phyloP scores from a whole-genome alignment of 2,797 vertebrate species.

The Periparus ater region DNA sequence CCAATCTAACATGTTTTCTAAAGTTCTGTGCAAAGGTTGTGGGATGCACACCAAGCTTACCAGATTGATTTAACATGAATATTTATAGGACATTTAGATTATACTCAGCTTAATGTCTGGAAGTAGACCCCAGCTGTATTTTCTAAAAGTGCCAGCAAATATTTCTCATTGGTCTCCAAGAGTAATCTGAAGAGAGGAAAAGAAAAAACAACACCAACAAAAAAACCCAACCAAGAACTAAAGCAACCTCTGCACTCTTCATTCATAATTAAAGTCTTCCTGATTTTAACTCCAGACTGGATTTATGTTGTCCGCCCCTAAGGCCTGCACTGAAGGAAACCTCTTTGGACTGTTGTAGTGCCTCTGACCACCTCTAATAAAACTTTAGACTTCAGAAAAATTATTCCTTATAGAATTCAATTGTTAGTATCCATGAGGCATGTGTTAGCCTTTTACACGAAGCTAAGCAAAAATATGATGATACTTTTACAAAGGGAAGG shows the following conservation, averaged over 20 bases:
- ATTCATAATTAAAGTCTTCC: not conserved
- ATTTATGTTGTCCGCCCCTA: not conserved
- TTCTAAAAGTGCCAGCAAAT: not conserved
- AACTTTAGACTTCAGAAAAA: not conserved
- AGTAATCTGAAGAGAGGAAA: not conserved
- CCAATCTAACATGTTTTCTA: not conserved
- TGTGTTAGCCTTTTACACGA: not conserved
- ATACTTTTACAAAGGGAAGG: not conserved
- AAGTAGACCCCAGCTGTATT: not conserved
- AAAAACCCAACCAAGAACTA: not conserved
- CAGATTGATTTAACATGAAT: conserved; percentile 22
- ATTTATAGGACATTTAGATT: conserved; percentile 37
- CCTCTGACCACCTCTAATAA: not conserved
- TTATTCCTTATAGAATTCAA: not conserved
- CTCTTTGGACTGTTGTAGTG: not conserved
- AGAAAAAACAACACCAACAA: not conserved
- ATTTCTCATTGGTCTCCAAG: not conserved
- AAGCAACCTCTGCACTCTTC: not conserved
- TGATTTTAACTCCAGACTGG: not conserved
- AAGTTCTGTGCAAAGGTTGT: not conserved
- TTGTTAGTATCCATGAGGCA: not conserved
- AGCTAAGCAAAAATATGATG: not conserved
- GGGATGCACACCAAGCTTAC: not conserved
- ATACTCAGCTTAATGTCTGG: not conserved
- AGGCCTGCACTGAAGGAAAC: not conserved